Evolutionary conservation across 2,113 vertebrate species (phyloP), one percentile per base, ranked within the genome.

Genomic region (Callaeas wilsoni): DNA sequence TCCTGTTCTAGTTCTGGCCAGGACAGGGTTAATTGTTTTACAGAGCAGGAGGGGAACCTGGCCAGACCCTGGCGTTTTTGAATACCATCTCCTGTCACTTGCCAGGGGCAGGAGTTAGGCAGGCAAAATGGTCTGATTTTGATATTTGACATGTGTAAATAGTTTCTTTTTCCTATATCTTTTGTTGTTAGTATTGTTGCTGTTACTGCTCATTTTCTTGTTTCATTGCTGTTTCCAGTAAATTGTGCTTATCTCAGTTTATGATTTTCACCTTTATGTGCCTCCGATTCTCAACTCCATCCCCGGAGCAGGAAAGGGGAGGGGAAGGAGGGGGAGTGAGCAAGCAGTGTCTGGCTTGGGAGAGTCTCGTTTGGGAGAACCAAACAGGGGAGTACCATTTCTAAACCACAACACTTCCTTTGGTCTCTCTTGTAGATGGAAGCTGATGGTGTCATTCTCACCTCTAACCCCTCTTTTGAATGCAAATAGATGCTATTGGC

Each of bases 291-390:
- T 71, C 67, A 56, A 6, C 26, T 56, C 65, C 21, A 22, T 13
- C 35, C 16, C 21, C 1, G 0, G 49, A 64, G 57, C 12, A 42
- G 67, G 26, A 35, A 64, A 12, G 2, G 4, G 7, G 47, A 70
- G 7, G 9, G 13, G 21, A 20, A 42, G 23, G 29, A 33, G 13
- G 5, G 7, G 23, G 4, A 37, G 14, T 14, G 50, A 56, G 59
- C 15, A 16, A 39, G 35, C 10, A 20, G 19, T 0, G 0, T 18
- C 32, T 42, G 22, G 18, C 29, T 64, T 55, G 22, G 33, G 5
- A 29, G 8, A 26, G 13, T 69, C 29, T 87, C 4, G 0, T n/a
- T 6, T 29, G n/a, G n/a, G 41, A 70, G 5, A 63, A n/a, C n/a
- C 47, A 14, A 79, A n/a, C 0, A 55, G 20, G 3, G 13, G 20